Base-by-base conservation (phyloP, 2,797 vertebrate species). In the Glyptemys insculpta region DNA sequence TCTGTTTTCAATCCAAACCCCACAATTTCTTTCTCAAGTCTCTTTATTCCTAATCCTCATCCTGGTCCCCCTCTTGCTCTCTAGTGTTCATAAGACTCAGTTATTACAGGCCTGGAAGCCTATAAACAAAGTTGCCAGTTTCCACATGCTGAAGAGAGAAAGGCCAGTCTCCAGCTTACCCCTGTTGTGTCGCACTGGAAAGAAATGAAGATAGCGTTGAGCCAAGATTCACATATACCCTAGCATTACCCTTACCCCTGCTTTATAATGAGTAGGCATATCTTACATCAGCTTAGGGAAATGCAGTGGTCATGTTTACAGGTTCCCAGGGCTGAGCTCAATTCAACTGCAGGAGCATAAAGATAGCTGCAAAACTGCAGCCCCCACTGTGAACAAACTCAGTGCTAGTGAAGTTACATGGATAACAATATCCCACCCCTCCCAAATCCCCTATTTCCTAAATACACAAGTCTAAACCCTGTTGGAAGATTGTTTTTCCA, bases 51-150 rank as follows among this genome's bases (percentile, higher is more conserved):
- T 68, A n/a, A 9, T 68, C 62, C 34, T 37, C n/a, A 68, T n/a
- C n/a, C 37, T 68, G 54, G 25, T 93, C 83, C 59, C 8, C 80
- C 53, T 84, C 95, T 91, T 91, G 93, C 86, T 95, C 50, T 31
- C 21, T 27, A 14, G 78, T 27, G 78, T 85, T 83, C 91, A 85
- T 81, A 72, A 81, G 7, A 44, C 74, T 76, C 65, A 62, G 91
- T 23, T 72, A 72, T 11, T 23, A 72, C 21, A 41, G 68, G 78
- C 78, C 54, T 87, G 87, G 56, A 62, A 93, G 82, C 93, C 91
- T 91, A 96, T 92, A 80, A 95, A 93, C 92, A 94, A 68, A 96
- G 79, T 87, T 94, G 89, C 81, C 89, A 92, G 94, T n/a, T 44
- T 94, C 88, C 72, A 56, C 78, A 68, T 5, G 9, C 47, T 88